Evolutionary conservation across 2,113 vertebrate genomes (phyloP).

Genomic region (Bos javanicus): DNA sequence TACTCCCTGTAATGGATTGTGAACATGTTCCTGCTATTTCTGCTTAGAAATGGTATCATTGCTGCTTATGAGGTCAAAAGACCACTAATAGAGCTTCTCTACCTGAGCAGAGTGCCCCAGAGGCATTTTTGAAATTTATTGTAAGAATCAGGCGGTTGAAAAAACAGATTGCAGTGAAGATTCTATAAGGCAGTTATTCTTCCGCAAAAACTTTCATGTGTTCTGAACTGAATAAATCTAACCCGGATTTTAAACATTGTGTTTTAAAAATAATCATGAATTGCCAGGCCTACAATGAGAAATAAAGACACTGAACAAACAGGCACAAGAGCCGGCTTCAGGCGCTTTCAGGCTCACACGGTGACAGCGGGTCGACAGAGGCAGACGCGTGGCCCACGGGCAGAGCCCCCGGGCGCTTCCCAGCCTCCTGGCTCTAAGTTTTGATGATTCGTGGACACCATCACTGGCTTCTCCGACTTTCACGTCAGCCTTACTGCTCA

Average conservation of each 20-base stretch:
- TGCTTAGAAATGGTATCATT: background rate
- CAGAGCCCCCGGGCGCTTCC: background rate
- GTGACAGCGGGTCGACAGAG: fast-evolving
- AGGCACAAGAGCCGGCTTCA: background rate
- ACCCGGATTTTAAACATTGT: background rate
- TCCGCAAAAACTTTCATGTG: background rate
- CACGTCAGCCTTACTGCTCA: background rate
- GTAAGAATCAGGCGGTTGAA: background rate
- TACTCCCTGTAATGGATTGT: background rate
- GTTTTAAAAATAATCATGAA: background rate
- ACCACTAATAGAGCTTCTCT: background rate
- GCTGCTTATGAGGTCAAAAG: background rate
- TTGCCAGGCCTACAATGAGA: background rate
- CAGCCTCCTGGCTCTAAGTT: background rate
- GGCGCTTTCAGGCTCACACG: fast-evolving
- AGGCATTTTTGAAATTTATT: background rate
- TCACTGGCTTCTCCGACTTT: background rate
- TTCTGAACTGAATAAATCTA: background rate
- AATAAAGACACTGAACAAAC: background rate
- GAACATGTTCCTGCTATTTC: background rate
- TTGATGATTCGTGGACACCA: background rate
- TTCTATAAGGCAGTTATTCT: background rate
- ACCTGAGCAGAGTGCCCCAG: background rate
- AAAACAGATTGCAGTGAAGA: background rate
- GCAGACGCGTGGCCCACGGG: fast-evolving